These are phyloP conservation scores for Glaucomys volans DNA, from an alignment of 2,113 vertebrate species.

Conservation along the genomic window DNA sequence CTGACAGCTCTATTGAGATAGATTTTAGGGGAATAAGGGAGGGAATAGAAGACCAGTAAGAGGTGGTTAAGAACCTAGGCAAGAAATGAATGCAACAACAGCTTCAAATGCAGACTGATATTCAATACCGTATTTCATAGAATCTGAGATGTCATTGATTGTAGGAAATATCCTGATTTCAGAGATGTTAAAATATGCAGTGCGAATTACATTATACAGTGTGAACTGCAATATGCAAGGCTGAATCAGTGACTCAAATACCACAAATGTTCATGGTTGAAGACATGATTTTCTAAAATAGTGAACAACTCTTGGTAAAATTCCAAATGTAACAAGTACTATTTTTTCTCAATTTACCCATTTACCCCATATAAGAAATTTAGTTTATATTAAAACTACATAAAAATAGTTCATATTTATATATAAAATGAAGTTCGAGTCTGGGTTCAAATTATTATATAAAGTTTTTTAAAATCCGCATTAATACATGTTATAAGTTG, in stretches of 20 bases:
- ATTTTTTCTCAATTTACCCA: conserved; percentile 56
- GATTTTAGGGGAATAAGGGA: not conserved
- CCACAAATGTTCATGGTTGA: not conserved
- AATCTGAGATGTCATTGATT: not conserved
- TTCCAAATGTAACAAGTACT: conserved; percentile 52
- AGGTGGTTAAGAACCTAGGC: not conserved
- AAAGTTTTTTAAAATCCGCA: not conserved
- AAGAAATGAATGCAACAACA: not conserved
- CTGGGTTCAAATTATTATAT: conserved; percentile 37
- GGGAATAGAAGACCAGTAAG: not conserved
- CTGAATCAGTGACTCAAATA: conserved; percentile 44
- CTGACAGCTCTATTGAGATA: not conserved
- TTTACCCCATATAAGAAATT: conserved; percentile 27
- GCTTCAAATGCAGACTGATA: conserved; percentile 18
- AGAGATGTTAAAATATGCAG: conserved; percentile 61
- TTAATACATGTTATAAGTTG: conserved; percentile 33
- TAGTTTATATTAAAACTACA: conserved; percentile 24
- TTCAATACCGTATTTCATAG: conserved; percentile 24
- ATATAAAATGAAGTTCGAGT: conserved; percentile 12
- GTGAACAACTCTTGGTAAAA: conserved; percentile 32
- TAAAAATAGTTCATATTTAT: conserved; percentile 26
- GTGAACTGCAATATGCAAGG: conserved; percentile 17
- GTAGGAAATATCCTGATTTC: not conserved
- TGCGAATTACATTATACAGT: conserved; percentile 58
- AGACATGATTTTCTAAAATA: conserved; percentile 62